Percentiles rank a stretch among this genome's conserved stretches.
phyloP scores from a whole-genome alignment of 2,888 invertebrate species.

The Coecobrya sp. region DNA sequence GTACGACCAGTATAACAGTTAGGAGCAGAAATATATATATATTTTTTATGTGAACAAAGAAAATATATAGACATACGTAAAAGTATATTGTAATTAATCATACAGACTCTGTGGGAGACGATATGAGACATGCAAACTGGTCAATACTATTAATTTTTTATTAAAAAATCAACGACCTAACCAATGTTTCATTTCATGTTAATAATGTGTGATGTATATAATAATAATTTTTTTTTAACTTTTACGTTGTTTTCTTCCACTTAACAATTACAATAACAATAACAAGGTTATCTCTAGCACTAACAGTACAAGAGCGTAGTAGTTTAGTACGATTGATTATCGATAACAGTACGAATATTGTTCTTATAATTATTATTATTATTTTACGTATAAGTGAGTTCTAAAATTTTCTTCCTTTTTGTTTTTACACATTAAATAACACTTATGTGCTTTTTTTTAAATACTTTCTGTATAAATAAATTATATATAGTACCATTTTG shows the following conservation, averaged over 20 bases:
- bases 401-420: background rate
- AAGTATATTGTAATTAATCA: background rate
- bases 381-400: slow-evolving; percentile 10
- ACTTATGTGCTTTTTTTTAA: slow-evolving; percentile 28
- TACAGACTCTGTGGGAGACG: slow-evolving; percentile 25
- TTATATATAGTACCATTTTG: slow-evolving; percentile 66
- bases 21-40: background rate
- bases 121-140: slow-evolving; percentile 35
- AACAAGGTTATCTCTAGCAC: slow-evolving; percentile 1
- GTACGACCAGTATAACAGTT: background rate
- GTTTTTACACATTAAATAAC: slow-evolving; percentile 39
- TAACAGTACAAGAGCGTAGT: slow-evolving; percentile 28
- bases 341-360: slow-evolving; percentile 20
- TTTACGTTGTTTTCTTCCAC: background rate
- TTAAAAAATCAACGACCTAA: background rate
- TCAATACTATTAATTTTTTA: background rate
- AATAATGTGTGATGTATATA: no score
- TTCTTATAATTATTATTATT: background rate
- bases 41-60: background rate
- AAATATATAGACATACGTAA: no score
- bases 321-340: slow-evolving; percentile 39
- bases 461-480: slow-evolving; percentile 31
- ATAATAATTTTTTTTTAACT: background rate
- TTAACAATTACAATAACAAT: slow-evolving; percentile 24
- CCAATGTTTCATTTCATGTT: background rate